Evolutionary conservation across 2,113 vertebrate genomes (phyloP), one percentile per base, ranked within the genome.

Genomic region (Tyrannus savana): DNA sequence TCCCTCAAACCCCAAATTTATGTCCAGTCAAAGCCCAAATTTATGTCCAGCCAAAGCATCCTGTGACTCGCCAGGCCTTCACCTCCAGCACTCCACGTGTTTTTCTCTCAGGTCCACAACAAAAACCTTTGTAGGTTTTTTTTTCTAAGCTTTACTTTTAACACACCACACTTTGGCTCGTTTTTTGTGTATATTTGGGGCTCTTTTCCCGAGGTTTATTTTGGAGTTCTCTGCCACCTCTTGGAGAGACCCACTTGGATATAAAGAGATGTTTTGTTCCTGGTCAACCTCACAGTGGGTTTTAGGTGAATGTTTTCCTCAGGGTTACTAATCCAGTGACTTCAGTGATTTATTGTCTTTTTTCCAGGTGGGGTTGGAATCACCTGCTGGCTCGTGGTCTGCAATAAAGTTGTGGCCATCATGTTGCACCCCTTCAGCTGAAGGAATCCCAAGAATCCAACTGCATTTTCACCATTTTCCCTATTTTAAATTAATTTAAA

Each of bases 311-410:
- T 19, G 5, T 27, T 6, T 95, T 22, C 21, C 46, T 81, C 28
- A 4, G 30, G 3, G 13, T 64, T 76, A 7, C 7, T 59, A 52
- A 60, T n/a, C 3, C 22, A 37, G 12, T 62, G 17, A 14, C 55
- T 92, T 24, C 94, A 16, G 7, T n/a, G 35, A 18, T 71, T 73
- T 97, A 1, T 78, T 78, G 16, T 95, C 91, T 91, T 18, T 94
- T 98, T 94, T 98, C 71, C 97, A 99, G 99, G 99, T 97, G 99
- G 99, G 44, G 99, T 99, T 84, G 99, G 99, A 86, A 99, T 99
- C 93, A 99, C 99, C 33, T 99, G 99, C 93, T 99, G 99, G 99
- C 98, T 99, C 73, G 98, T 99, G 80, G 99, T 99, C 77, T 99
- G 99, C 95, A 99, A 99, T 97, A 99, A 99, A 97, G 99, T 99